Evolutionary conservation across 2,113 vertebrate genomes (phyloP), one percentile per base, ranked within the genome.

Genomic region (Acanthochromis polyacanthus): DNA sequence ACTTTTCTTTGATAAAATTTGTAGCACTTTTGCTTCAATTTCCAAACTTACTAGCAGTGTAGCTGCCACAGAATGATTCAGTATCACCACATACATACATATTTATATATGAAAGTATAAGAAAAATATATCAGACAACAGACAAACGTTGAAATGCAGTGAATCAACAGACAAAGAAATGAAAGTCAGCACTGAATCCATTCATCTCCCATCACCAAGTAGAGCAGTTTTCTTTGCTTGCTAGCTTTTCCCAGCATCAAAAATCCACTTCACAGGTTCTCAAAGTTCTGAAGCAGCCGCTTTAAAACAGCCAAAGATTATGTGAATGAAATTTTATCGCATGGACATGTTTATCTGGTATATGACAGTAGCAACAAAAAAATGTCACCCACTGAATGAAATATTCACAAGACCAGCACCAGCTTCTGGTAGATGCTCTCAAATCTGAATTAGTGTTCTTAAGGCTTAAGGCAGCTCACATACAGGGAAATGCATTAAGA

Each of bases 401-500:
- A 68, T 19, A 25, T 45, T 61, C 32, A 66, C 72, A 19, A 22
- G 15, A 19, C n/a, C 70, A n/a, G 56, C 25, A 67, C 30, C n/a
- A 22, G 20, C 19, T 30, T 57, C 17, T 4, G 30, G 11, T 12
- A 25, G 43, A 60, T 28, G 10, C 23, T 10, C 12, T 50, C 19
- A 40, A 36, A 28, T 50, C 25, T 51, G 45, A 50, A 17, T 14
- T 25, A 7, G 62, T 45, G 1, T 19, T 7, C 43, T 64, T 20
- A 10, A 45, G 16, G 1, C 30, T 8, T 28, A 63, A 7, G 36
- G n/a, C n/a, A 10, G 66, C 57, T 38, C 52, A 17, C n/a, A 53
- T 30, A 6, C n/a, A 53, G n/a, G 3, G 48, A 12, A 25, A 28
- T 56, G 2, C 51, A 58, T 10, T 16, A 12, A 32, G 10, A 40